Evolutionary conservation across 2,888 invertebrate species (phyloP), one percentile per base, ranked within the genome.

Genomic region (Hirtodrosophila confusa): DNA sequence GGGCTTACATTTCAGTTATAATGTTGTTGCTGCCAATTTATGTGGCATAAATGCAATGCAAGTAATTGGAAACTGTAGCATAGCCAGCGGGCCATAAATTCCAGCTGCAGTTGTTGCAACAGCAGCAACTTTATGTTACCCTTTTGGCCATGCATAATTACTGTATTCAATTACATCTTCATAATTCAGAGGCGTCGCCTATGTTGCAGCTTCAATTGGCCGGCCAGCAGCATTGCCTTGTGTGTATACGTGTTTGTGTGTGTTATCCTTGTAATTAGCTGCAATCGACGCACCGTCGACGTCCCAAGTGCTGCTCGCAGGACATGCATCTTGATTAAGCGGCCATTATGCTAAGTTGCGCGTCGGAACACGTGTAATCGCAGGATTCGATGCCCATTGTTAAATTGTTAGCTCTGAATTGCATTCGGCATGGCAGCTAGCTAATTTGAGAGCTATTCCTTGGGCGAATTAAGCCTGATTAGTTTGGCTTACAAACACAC

Each of bases 121-220:
- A 31, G 37, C 40, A 56, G 72, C 49, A 62, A 2, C 1, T 17
- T 67, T 66, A 63, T 69, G 60, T 37, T 54, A 43, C 44, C 43
- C 53, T 54, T 49, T 55, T n/a, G 47, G 31, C 36, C 27, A 61
- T 48, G 60, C 58, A 70, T 86, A 83, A 83, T 83, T 67, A 63
- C 63, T n/a, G 57, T 48, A 80, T 84, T 86, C 82, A 85, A 84
- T 84, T 79, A 77, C 79, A 75, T 56, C 55, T 70, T 75, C 79
- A 79, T 85, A 79, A 78, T 63, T 76, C 60, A 76, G 40, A 7
- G 10, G 48, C 49, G 36, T 17, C 41, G 49, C 33, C 41, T 47
- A 58, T 58, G 50, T 45, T 49, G 12, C 4, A 7, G 11, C 40
- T 2, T 3, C 11, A 61, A 53, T 50, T 47, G 45, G 39, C 31